Base-by-base conservation (phyloP, 64 coral and sea anemone genomes). In the Montipora capricornis region DNA sequence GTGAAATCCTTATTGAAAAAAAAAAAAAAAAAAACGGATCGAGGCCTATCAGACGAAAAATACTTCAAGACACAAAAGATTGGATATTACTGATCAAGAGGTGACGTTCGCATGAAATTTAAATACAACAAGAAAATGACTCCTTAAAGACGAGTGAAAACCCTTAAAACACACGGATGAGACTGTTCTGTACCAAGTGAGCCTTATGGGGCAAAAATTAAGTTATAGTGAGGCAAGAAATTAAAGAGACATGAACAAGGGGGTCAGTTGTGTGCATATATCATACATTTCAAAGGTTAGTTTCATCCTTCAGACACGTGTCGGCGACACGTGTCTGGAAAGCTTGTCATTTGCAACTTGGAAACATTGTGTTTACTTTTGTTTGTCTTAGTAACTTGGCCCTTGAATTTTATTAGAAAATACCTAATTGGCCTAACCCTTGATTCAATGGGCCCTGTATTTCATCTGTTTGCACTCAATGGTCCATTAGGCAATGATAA, bases 321-420 rank as follows among this genome's bases (percentile, higher is more conserved):
- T 76, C 74, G 44, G 24, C 15, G 9, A 49, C 15, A 49, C 47
- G 45, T 78, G 45, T 3, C 6, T 57, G 53, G 6, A 57, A 57
- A 37, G 37, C 11, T 6, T 57, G 53, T 57, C 53, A 57, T 3
- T 78, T 49, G 7, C 68, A 71, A 48, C 74, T 47, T 76, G 22
- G 74, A 11, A 76, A 47, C 76, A 16, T 3, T 12, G 6, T 78
- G 76, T 78, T 49, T 78, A 78, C 8, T 48, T 5, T 0, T 48
- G 76, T 78, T 78, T 78, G 76, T 48, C 61, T 78, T 17, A 46
- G 76, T 78, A 49, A 16, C 76, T 78, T 0, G 76, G 76, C 44
- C 15, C 12, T 78, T 45, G 37, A 14, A 44, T 10, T 74, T 46
- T 6, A 44, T 5, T 13, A 8, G 26, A 44, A 20, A 46, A 9